Base-by-base conservation (phyloP, 1,140 invertebrate genomes). In the Elymnias hypermnestra region DNA sequence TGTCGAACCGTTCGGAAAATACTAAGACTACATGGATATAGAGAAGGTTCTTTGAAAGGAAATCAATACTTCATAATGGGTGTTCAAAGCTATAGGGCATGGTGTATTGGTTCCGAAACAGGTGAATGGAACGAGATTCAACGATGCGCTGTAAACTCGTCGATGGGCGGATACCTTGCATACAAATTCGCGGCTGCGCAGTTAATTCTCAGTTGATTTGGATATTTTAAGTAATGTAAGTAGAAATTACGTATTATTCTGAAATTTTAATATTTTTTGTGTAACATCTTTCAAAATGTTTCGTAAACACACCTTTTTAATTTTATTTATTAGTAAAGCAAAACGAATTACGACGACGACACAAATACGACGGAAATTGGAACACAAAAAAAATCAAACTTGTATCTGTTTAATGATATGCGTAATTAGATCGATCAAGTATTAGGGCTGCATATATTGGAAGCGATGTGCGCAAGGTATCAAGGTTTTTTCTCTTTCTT, bases 381-480 rank as follows among this genome's bases (percentile, higher is more conserved):
- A n/a, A n/a, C n/a, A n/a, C n/a, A n/a, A n/a, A n/a, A n/a, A n/a
- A n/a, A n/a, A n/a, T n/a, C n/a, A n/a, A n/a, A n/a, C n/a, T n/a
- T n/a, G n/a, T n/a, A n/a, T n/a, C n/a, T n/a, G n/a, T n/a, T n/a
- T 83, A 84, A 87, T 84, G 79, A 84, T 83, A 87, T 87, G 84
- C 83, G 84, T 87, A 87, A 87, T 85, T 85, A 84, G 79, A 81
- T 76, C 74, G 74, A 73, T 76, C 64, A 71, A 66, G 72, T 75
- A 77, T 62, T 63, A 87, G 83, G 84, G 59, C 48, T 70, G 51
- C 84, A 87, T 85, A 79, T 59, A 53, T 26, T 48, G 18, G 31
- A 59, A 57, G 64, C 42, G 62, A 19, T 39, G 40, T 40, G 19
- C 19, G 19, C 36, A 52, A 54, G 47, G 41, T 47, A 46, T 12